phyloP scores from a whole-genome alignment of 1,140 invertebrate species.

The Lucilia cuprina region DNA sequence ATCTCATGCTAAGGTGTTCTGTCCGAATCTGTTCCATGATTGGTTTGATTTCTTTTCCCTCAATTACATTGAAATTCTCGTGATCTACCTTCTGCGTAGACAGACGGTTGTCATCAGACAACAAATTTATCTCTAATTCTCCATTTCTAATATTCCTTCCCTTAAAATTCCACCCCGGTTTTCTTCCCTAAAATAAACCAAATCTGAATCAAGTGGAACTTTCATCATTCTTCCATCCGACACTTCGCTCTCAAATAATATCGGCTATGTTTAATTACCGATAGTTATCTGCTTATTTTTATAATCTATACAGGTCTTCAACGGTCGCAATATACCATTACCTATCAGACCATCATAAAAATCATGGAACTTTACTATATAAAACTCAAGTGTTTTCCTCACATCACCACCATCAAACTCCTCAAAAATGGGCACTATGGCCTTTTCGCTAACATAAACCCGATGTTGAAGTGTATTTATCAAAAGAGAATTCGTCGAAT shows the following conservation, averaged over 20 bases:
- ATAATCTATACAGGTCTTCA: not conserved
- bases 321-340: conserved; percentile 13
- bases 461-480: no score
- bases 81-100: conserved; percentile 19
- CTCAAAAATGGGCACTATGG: no score
- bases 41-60: conserved; percentile 24
- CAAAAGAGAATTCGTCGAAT: not conserved
- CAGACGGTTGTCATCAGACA: not conserved
- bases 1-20: conserved; percentile 19
- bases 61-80: conserved; percentile 13
- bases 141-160: not conserved
- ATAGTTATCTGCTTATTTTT: not conserved
- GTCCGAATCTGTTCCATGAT: conserved; percentile 9
- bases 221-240: not conserved
- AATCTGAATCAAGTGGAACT: no score
- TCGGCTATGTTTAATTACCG: not conserved
- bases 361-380: no score
- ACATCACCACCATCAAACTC: no score
- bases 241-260: not conserved
- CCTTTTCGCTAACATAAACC: no score
- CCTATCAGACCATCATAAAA: not conserved
- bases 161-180: not conserved
- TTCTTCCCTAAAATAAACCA: not conserved
- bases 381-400: not conserved
- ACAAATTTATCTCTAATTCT: not conserved